Conservation (phyloP, 1,140 invertebrate genomes). For the Aricia agestis region DNA sequence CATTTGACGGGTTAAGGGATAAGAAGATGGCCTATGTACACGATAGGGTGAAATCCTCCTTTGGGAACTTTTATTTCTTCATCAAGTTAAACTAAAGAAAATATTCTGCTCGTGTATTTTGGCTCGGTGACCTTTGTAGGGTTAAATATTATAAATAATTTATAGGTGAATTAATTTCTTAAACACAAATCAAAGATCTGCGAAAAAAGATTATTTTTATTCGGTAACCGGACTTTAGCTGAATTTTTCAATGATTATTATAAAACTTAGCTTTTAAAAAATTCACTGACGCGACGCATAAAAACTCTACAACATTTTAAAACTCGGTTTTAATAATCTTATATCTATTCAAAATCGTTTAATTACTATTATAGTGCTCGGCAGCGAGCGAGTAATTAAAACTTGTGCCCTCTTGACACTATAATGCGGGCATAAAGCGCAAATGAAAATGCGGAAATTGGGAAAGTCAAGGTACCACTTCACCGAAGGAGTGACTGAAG, state of each 20-base stretch:
- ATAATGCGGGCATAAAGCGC: constrained; percentile 6
- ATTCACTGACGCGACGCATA: too few relatives aligned
- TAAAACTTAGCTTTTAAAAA: too few relatives aligned
- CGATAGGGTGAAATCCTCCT: background rate
- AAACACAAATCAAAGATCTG: too few relatives aligned
- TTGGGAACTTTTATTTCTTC: constrained; percentile 9
- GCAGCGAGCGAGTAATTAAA: constrained; percentile 8
- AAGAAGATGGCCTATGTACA: constrained; percentile 16
- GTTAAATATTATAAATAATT: too few relatives aligned
- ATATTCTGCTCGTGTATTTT: background rate
- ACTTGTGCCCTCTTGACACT: background rate
- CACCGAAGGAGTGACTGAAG: background rate
- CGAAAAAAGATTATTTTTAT: too few relatives aligned
- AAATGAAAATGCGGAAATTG: constrained; percentile 3
- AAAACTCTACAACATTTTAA: background rate
- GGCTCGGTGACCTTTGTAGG: background rate
- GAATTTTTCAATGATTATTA: too few relatives aligned
- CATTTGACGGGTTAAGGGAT: constrained; percentile 22
- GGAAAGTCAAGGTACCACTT: constrained; percentile 2
- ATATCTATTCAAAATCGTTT: constrained; percentile 3
- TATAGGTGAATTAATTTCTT: too few relatives aligned
- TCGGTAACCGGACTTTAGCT: too few relatives aligned
- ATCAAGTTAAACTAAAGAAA: constrained; percentile 6
- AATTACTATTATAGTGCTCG: constrained; percentile 3
- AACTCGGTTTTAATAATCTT: background rate